Evolutionary conservation across 1,140 invertebrate species (phyloP), one percentile per base, ranked within the genome.

Genomic region (Drosophila lowei): DNA sequence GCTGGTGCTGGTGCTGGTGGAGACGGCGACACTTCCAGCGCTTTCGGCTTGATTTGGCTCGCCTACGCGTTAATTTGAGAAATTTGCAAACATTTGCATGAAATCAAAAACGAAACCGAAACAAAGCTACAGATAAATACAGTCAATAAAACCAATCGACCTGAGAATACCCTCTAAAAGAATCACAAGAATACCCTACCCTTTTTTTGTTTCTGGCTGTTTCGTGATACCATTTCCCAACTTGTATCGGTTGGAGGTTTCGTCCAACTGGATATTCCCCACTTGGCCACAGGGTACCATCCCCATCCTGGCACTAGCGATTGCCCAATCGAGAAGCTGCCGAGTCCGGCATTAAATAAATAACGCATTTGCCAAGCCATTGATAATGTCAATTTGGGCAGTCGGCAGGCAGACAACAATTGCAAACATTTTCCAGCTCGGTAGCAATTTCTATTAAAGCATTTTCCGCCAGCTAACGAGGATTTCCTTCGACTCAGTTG

Each of bases 41-140:
- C 72, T 64, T 61, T 72, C 80, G 66, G 48, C 66, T 84, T 62
- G 53, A 57, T 48, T 72, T 60, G 59, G 34, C 23, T 85, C 80
- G 80, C 80, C 80, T 81, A 85, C 80, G 78, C 73, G 77, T 74
- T 75, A 77, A 80, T 77, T 86, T 86, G 77, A 86, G 81, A 86
- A 85, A 85, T 86, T 85, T 77, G 80, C 80, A 76, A 76, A 59
- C 48, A 86, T 85, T 86, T 86, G 77, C 81, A 85, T 86, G 67
- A 77, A 70, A 67, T 74, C 52, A 79, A 49, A 72, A 64, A 64
- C 63, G 44, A 80, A 77, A 74, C 55, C 48, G 70, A 65, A 73
- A 47, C 46, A 49, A 66, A 76, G 58, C 50, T 60, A 50, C 2
- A 67, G 44, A 59, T 47, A 72, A 72, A 66, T 38, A 61, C 57